phyloP scores from a whole-genome alignment of 2,113 vertebrate species.

The Alligator sinensis region DNA sequence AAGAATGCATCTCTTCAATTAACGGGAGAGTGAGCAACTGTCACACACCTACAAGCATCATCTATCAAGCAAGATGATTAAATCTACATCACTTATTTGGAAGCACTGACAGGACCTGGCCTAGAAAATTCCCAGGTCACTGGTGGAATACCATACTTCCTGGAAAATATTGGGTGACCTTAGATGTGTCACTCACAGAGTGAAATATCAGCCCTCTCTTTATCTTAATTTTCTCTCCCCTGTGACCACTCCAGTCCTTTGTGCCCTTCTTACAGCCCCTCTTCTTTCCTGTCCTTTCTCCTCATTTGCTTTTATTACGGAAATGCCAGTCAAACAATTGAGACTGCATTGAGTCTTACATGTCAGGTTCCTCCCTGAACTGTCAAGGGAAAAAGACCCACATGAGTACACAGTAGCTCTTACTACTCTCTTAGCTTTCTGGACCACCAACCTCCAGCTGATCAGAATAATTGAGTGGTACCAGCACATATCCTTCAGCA shows the following conservation, averaged over 20 bases:
- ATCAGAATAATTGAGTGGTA: background rate
- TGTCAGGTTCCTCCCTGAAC: background rate
- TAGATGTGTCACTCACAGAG: slow-evolving; percentile 5
- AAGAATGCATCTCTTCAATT: slow-evolving; percentile 14
- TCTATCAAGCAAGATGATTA: slow-evolving; percentile 51
- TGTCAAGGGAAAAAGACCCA: background rate
- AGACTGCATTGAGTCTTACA: background rate
- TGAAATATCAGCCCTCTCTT: background rate
- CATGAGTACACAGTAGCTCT: background rate
- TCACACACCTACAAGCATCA: slow-evolving; percentile 21
- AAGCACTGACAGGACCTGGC: slow-evolving; percentile 4
- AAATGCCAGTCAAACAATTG: background rate
- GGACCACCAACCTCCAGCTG: background rate
- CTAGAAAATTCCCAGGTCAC: background rate
- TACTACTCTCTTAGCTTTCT: background rate
- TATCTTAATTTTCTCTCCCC: background rate
- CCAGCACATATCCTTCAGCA: background rate
- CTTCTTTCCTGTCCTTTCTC: background rate
- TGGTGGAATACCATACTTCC: background rate
- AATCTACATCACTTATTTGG: background rate
- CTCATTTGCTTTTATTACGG: too few species aligned
- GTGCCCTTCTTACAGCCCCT: background rate
- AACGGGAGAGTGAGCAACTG: slow-evolving; percentile 10
- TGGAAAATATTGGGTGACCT: background rate
- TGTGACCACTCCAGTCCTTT: background rate